phyloP scores from a whole-genome alignment of 2,888 invertebrate genomes.

The Tenthredo amoena region DNA sequence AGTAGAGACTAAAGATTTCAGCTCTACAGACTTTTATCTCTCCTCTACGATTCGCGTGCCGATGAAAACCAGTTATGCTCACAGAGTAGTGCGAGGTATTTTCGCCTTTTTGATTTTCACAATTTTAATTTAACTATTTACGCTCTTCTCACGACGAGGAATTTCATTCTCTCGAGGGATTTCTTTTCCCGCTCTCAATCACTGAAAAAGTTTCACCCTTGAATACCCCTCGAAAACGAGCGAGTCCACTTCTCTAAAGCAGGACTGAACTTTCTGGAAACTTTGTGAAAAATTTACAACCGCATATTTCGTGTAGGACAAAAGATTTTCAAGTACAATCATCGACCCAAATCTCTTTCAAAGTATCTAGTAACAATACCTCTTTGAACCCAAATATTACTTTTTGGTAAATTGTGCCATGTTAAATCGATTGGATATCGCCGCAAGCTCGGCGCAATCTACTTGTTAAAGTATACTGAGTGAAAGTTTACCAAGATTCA shows the following conservation, averaged over 20 bases:
- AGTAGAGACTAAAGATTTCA: constrained; percentile 22
- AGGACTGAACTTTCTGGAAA: background rate
- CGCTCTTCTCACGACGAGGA: background rate
- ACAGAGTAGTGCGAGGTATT: background rate
- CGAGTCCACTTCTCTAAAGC: background rate
- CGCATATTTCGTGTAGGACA: background rate
- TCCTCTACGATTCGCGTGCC: background rate
- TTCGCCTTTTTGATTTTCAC: background rate
- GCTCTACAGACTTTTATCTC: background rate
- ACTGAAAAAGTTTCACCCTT: background rate
- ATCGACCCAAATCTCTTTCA: background rate
- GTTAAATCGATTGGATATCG: background rate
- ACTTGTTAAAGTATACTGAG: background rate
- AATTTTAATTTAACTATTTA: background rate
- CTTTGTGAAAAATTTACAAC: background rate
- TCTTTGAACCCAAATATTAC: constrained; percentile 1
- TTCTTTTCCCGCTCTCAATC: background rate
- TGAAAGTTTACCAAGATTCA: background rate
- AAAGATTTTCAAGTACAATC: background rate
- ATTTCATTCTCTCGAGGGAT: background rate
- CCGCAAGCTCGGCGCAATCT: background rate
- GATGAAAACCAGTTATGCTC: too few relatives aligned
- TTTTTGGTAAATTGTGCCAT: background rate
- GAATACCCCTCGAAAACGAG: background rate
- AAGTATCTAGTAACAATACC: background rate